Evolutionary conservation across 35 echinoderm and acorn worm species (phyloP), one percentile per base, ranked within the genome.

Genomic region (Stichopus chloronotus): DNA sequence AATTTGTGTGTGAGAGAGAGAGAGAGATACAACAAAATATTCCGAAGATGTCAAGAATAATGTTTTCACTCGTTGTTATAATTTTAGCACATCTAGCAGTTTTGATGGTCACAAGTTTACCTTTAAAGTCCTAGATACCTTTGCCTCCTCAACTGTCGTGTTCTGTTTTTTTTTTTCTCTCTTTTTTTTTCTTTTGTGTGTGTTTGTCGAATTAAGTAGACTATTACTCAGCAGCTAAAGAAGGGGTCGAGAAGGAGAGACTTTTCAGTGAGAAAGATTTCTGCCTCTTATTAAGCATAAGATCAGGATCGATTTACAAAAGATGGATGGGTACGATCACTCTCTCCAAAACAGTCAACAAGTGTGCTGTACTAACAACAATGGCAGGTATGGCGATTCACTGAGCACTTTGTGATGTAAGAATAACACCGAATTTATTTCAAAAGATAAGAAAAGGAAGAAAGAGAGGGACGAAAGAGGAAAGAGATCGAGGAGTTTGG

Each of bases 301-400:
- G 58, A 56, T 58, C 58, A 56, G 82, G 82, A 58, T 20, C 55
- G 17, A 55, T 85, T 16, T 85, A 85, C 56, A 85, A 85, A 6
- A 85, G 82, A 85, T 85, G 82, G 82, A 85, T 85, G 82, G 82
- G 82, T 21, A 85, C 55, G 5, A 58, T 85, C 19, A 14, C 17
- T 8, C 12, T 16, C 55, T 54, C 79, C 16, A 14, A 11, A 52
- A 56, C 20, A 10, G 57, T 9, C 55, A 85, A 58, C 55, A 85
- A 85, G 11, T 57, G 54, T 8, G 82, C 57, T 57, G 82, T 85
- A 20, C 55, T 85, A 58, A 58, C 55, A 58, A 58, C 82, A 20
- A 55, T 85, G 12, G 16, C 82, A 85, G 82, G 82, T 85, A 58
- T 53, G 55, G 7, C 19, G 11, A 9, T 55, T 5, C 80, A 65